Evolutionary conservation across 2,797 vertebrate species (phyloP).

Genomic region (Morelia viridis): DNA sequence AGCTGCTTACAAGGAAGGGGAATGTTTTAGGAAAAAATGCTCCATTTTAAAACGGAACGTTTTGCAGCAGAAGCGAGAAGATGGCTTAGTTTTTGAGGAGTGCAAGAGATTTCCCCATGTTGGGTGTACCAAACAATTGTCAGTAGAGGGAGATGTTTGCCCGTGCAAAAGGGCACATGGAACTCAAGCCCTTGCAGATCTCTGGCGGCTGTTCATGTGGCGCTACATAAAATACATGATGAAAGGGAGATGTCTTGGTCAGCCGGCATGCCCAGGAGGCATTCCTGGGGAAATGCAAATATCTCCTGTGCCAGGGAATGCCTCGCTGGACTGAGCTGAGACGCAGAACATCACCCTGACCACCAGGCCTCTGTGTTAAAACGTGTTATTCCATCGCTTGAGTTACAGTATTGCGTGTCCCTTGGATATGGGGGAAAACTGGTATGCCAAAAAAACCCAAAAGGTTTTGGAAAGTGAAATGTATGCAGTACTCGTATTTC

Average conservation of each 20-base stretch:
- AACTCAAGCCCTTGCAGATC: background rate
- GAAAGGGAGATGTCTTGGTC: background rate
- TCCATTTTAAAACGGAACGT: background rate
- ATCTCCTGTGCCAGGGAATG: too few relatives aligned
- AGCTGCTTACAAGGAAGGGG: background rate
- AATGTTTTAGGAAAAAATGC: background rate
- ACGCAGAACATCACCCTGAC: background rate
- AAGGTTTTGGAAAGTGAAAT: background rate
- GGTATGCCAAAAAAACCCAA: background rate
- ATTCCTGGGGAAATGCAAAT: too few relatives aligned
- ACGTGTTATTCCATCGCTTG: background rate
- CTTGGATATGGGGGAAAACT: background rate
- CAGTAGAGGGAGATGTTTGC: background rate
- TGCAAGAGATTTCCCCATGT: background rate
- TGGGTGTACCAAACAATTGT: background rate
- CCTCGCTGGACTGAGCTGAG: too few relatives aligned
- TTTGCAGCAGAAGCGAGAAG: background rate
- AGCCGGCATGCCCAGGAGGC: background rate
- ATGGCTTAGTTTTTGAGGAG: background rate
- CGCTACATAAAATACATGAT: too few relatives aligned
- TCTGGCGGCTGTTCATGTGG: too few relatives aligned
- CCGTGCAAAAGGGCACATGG: background rate
- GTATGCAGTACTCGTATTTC: background rate
- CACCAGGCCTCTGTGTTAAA: background rate
- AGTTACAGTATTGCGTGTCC: background rate